These are phyloP conservation scores for Danaus plexippus DNA, from an alignment of 1,140 invertebrate genomes.

Conservation along the genomic window DNA sequence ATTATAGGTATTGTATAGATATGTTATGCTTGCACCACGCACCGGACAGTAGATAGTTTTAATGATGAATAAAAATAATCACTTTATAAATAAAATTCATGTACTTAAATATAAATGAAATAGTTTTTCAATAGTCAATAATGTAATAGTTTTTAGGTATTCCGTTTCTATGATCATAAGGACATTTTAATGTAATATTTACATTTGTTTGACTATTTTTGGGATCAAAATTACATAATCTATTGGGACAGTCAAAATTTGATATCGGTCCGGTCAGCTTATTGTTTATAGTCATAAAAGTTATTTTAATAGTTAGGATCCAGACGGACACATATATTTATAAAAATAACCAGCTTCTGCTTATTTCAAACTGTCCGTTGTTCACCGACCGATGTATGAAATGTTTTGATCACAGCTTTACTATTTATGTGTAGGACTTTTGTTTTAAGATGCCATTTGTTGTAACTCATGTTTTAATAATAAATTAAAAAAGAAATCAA, in stretches of 20 bases:
- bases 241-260: slow-evolving; percentile 33
- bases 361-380: too few species aligned
- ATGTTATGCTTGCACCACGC: slow-evolving; percentile 31
- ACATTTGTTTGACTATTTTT: slow-evolving; percentile 26
- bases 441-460: slow-evolving; percentile 69
- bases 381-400: neutral
- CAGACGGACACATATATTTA: too few species aligned
- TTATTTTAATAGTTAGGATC: too few species aligned
- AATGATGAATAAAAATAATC: slow-evolving; percentile 1
- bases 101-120: slow-evolving; percentile 51
- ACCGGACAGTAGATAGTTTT: slow-evolving; percentile 32
- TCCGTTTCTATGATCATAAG: neutral
- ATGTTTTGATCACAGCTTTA: slow-evolving; percentile 52
- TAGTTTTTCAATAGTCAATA: slow-evolving; percentile 47
- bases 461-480: slow-evolving; percentile 70
- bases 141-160: slow-evolving; percentile 36
- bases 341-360: too few species aligned
- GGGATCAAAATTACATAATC: slow-evolving; percentile 55
- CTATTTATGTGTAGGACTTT: slow-evolving; percentile 57
- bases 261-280: slow-evolving; percentile 16
- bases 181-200: too few species aligned
- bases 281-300: too few species aligned
- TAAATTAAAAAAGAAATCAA: slow-evolving; percentile 60
- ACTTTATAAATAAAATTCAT: slow-evolving; percentile 26
- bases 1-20: slow-evolving; percentile 32